A percentile compares a stretch with the other conserved stretches of the same genome.
These are phyloP conservation scores for Pygathrix nemaeus DNA, from an alignment of 2,113 vertebrate genomes.

Conservation along the genomic window DNA sequence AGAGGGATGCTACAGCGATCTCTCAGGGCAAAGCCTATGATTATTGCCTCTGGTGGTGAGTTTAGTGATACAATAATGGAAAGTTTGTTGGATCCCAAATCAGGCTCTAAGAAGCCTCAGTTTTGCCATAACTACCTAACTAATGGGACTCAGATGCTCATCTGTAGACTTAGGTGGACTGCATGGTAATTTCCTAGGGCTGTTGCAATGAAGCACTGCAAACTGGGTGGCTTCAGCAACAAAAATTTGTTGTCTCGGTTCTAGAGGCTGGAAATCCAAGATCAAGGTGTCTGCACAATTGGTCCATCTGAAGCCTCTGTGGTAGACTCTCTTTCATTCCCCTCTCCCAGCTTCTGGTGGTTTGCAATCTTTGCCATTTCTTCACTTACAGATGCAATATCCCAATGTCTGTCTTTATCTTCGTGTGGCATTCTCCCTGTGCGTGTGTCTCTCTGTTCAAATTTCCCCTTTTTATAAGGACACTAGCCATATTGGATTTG, in stretches of 20 bases:
- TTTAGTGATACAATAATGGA: not conserved
- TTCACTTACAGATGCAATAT: not conserved
- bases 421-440: accelerated
- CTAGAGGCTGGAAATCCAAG: not conserved
- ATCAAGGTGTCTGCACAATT: accelerated
- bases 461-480: not conserved
- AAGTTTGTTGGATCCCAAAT: not conserved
- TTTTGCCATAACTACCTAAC: not conserved
- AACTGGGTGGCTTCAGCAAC: not conserved
- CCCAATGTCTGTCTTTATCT: not conserved
- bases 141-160: no score
- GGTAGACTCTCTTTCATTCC: not conserved
- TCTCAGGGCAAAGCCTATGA: not conserved
- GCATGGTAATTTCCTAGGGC: accelerated
- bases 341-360: no score
- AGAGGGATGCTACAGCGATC: accelerated
- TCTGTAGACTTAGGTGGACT: not conserved
- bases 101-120: not conserved
- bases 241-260: not conserved
- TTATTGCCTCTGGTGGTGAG: not conserved
- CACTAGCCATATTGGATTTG: not conserved
- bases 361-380: accelerated
- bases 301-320: not conserved
- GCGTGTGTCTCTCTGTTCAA: no score
- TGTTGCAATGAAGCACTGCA: not conserved